A percentile compares a stretch with the other conserved stretches of the same genome.
Evolutionary conservation across 2,888 invertebrate species (phyloP).

Genomic region (Eupithecia exiguata): DNA sequence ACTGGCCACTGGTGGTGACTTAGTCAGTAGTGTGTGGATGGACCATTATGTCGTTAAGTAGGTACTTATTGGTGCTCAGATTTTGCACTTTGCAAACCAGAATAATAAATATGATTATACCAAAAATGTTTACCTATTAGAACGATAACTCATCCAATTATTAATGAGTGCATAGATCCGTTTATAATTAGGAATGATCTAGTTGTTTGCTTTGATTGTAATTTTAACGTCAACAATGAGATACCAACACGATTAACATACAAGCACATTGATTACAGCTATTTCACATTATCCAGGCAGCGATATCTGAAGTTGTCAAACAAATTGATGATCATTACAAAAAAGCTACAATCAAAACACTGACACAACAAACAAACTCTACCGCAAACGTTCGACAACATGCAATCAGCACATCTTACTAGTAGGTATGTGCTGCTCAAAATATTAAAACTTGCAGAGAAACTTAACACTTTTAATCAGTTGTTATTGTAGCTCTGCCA

Average conservation of each 20-base stretch:
- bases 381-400: background rate
- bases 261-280: background rate
- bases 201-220: conserved; percentile 43
- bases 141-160: conserved; percentile 2
- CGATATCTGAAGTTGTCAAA: background rate
- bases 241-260: background rate
- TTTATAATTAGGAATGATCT: conserved; percentile 30
- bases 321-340: background rate
- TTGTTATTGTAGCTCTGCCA: background rate
- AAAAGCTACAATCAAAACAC: background rate
- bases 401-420: background rate
- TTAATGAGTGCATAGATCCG: conserved; percentile 16
- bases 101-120: background rate
- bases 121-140: background rate
- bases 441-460: background rate
- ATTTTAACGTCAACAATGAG: conserved; percentile 18
- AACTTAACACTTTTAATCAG: background rate
- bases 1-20: too few species aligned
- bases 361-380: background rate
- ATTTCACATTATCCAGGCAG: background rate
- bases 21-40: background rate
- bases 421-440: background rate
- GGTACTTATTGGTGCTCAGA: background rate
- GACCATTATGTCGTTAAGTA: background rate
- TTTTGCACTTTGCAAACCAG: background rate